A percentile compares a stretch with the other conserved stretches of the same genome.
phyloP scores from a whole-genome alignment of 2,888 invertebrate species.

The Dichetophora obliterata region DNA sequence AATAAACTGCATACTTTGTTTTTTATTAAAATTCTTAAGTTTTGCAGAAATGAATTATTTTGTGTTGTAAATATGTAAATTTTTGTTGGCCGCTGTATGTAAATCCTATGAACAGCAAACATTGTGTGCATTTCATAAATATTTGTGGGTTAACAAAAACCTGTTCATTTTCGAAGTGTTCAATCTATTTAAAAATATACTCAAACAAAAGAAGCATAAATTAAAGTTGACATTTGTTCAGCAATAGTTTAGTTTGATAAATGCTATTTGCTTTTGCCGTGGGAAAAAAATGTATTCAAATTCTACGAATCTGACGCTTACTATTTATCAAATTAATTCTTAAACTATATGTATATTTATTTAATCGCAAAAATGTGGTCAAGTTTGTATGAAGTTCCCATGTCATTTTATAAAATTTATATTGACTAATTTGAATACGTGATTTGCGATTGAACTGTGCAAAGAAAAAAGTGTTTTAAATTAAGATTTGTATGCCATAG shows the following conservation, averaged over 20 bases:
- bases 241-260: not conserved
- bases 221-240: not conserved
- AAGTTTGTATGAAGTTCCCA: conserved; percentile 52
- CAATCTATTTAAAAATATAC: too few species aligned
- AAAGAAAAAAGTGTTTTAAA: not conserved
- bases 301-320: conserved; percentile 36
- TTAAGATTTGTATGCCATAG: not conserved
- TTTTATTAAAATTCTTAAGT: too few species aligned
- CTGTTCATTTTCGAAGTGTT: too few species aligned
- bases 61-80: too few species aligned
- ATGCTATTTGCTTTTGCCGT: conserved; percentile 48
- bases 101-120: too few species aligned
- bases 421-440: conserved; percentile 52
- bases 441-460: conserved; percentile 38
- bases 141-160: too few species aligned
- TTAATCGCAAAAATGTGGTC: conserved; percentile 42
- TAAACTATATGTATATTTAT: conserved; percentile 52
- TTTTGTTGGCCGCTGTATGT: too few species aligned
- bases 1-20: too few species aligned
- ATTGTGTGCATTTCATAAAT: too few species aligned
- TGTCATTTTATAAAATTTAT: conserved; percentile 57
- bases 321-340: conserved; percentile 57
- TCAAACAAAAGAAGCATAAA: not conserved
- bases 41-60: too few species aligned
- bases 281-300: conserved; percentile 62